Evolutionary conservation across 2,888 invertebrate species (phyloP), one percentile per base, ranked within the genome.

Genomic region (Steromphala cineraria): DNA sequence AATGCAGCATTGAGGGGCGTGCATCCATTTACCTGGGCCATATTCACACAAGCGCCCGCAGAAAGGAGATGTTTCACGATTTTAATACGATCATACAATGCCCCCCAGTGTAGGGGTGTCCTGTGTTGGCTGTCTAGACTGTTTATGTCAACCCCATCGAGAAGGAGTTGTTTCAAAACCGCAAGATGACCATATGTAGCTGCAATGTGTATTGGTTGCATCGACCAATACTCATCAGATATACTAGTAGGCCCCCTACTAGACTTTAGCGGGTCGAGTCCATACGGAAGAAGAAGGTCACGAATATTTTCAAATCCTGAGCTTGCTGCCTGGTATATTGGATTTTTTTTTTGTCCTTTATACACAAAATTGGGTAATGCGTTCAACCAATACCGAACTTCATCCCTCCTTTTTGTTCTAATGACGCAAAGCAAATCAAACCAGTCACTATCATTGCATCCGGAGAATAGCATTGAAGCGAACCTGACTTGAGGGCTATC

Each of bases 1-100:
- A 89, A 87, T n/a, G 91, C 91, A n/a, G 89, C 87, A 84, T 92
- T 91, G 0, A 92, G 84, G 4, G 92, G 89, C 1, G 91, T 91
- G 76, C 90, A 89, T 0, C 92, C 91, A 87, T 92, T 91, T 36
- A 86, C 83, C 78, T 92, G 91, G 1, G 86, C 83, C 5, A 83
- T 83, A 83, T 91, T 90, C 0, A 91, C 88, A 40, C 78, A 77
- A 3, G 90, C 90, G 19, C 90, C 90, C 53, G 82, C 81, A 5
- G 81, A 53, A 7, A 92, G 79, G 10, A 92, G 83, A 80, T 85
- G 87, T 40, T 86, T 83, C 0, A 84, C 86, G 78, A 89, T 81
- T 19, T 85, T 83, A 17, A 75, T 53, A n/a, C 75, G 53, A 0
- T 90, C 90, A 67, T 87, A 87, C 17, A 87, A 86, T 2, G 89